These are phyloP conservation scores for Sminthurides aquaticus DNA, from an alignment of 2,888 invertebrate genomes.

Conservation along the genomic window DNA sequence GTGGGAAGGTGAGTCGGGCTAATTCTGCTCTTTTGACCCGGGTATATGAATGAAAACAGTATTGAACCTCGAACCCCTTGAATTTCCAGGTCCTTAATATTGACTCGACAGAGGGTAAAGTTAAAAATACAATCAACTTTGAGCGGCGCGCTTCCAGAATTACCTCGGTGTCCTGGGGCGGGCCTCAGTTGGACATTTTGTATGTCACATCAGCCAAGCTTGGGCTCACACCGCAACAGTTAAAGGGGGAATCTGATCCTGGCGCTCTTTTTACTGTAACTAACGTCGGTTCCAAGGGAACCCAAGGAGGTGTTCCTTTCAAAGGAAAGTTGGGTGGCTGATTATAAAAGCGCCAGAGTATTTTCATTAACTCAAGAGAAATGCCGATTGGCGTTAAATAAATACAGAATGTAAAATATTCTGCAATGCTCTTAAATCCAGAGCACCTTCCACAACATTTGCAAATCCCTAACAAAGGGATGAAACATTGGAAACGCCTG, in stretches of 20 bases:
- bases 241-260: slow-evolving; percentile 27
- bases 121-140: slow-evolving; percentile 51
- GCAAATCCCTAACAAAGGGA: no score
- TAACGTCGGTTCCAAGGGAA: slow-evolving; percentile 36
- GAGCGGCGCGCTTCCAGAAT: slow-evolving; percentile 56
- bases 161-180: slow-evolving; percentile 66
- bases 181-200: slow-evolving; percentile 56
- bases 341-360: no score
- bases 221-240: slow-evolving; percentile 31
- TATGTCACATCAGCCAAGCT: slow-evolving; percentile 54
- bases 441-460: no score
- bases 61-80: no score
- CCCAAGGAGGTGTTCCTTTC: slow-evolving; percentile 33
- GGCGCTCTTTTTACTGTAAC: slow-evolving; percentile 40
- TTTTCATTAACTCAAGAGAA: no score
- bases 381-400: no score
- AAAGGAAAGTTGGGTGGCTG: no score
- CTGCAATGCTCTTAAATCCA: no score
- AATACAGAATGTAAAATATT: no score
- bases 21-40: not conserved
- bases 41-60: no score
- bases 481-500: no score
- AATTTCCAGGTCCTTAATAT: slow-evolving; percentile 50
- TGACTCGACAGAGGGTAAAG: slow-evolving; percentile 53
- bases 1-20: slow-evolving; percentile 53